These are phyloP conservation scores for Rhopalosiphum maidis DNA, from an alignment of 1,140 invertebrate species.

Conservation along the genomic window DNA sequence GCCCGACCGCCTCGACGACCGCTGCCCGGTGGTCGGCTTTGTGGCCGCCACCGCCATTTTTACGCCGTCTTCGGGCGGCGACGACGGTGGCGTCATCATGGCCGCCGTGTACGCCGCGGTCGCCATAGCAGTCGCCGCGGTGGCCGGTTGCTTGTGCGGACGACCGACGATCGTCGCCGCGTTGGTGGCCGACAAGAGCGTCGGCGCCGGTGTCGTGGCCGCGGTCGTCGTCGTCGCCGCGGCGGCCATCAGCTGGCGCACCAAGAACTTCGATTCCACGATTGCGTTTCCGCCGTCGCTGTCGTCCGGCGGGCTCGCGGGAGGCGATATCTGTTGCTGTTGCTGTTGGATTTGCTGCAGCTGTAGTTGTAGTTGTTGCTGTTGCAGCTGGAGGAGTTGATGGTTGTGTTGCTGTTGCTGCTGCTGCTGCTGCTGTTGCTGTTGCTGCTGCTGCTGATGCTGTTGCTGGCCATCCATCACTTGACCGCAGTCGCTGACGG, in stretches of 20 bases:
- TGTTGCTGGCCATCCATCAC: neutral
- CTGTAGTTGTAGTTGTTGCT: neutral
- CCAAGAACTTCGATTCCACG: neutral
- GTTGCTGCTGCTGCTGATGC: neutral
- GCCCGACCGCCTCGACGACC: neutral
- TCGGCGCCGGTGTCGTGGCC: neutral
- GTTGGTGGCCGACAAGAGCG: neutral
- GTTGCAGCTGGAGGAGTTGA: neutral
- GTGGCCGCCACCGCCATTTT: neutral
- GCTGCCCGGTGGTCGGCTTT: neutral
- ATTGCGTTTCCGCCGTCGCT: neutral
- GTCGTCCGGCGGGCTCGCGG: constrained; percentile 1
- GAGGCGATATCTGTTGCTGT: constrained; percentile 15
- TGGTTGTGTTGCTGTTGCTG: neutral
- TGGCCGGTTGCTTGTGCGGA: neutral
- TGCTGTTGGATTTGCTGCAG: neutral
- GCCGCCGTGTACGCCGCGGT: neutral
- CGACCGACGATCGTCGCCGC: neutral
- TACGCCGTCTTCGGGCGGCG: neutral
- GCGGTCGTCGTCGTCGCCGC: neutral
- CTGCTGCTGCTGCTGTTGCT: neutral
- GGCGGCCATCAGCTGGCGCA: neutral
- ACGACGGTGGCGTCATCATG: constrained; percentile 7
- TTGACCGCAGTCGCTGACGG: neutral
- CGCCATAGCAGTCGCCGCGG: neutral